Base-by-base conservation (phyloP, 1,140 invertebrate genomes). In the Drosophila sp. region DNA sequence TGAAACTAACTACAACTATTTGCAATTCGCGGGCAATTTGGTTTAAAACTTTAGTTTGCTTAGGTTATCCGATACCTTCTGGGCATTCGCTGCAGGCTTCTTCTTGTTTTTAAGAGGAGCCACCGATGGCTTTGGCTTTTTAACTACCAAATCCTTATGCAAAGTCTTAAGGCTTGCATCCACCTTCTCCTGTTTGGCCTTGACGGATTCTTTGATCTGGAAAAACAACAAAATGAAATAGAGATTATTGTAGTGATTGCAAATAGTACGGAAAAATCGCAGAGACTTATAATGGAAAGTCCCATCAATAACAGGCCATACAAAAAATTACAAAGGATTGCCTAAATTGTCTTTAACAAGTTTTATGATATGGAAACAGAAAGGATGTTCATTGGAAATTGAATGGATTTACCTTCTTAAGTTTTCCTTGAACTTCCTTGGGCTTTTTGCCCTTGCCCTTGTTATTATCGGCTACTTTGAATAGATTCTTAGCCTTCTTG, bases 381-480 rank as follows among this genome's bases (percentile, higher is more conserved):
- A 17, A 17, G 17, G 17, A 17, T 17, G 17, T 17, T 17, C 17
- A 17, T 17, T 17, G 17, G 17, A 17, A 17, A 17, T 17, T 17
- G 0, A 17, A 17, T 17, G 17, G 0, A 17, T 17, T 78, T 72
- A 92, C 90, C 87, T 91, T 78, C 61, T 92, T 92, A n/a, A 92
- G 70, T 35, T 92, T 92, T 32, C 90, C 91, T 57, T 92, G 84
- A 7, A 92, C 91, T 54, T 91, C 91, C 68, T 92, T 92, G 33
- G 91, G 85, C 72, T 92, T 92, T 70, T 92, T 92, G 25, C 72
- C 72, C 44, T 91, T 92, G 66, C 79, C 79, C 61, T 92, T 92
- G 41, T 56, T 75, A 30, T 60, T 75, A 56, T 77, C 76, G 56
- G 65, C 64, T 8, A 92, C 91, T 58, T 92, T 92, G 64, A 92